Conservation (phyloP, 2,113 vertebrate genomes). For the Notechis scutatus region DNA sequence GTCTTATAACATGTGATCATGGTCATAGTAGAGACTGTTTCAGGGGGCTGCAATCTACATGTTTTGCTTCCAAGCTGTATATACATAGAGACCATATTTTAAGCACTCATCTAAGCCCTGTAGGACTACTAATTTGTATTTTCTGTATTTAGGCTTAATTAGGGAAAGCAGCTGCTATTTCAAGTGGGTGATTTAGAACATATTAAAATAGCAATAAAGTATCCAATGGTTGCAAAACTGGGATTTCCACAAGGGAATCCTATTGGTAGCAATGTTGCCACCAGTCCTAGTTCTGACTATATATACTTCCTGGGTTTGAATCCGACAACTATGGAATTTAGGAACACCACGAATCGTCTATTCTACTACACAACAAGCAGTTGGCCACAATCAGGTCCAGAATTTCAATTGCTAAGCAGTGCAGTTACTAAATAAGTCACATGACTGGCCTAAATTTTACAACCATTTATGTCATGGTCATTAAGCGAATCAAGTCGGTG, state of each 20-base stretch:
- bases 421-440: not conserved
- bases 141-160: constrained; percentile 32
- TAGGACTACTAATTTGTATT: constrained; percentile 32
- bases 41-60: constrained; percentile 55
- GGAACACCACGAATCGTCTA: not conserved
- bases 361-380: not conserved
- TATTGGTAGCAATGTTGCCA: not conserved
- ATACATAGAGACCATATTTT: not conserved
- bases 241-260: not conserved
- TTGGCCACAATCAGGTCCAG: not conserved
- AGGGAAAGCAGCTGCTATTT: constrained; percentile 7
- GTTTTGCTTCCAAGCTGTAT: constrained; percentile 54
- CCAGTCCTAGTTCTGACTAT: not conserved
- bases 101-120: not conserved
- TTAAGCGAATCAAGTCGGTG: not conserved
- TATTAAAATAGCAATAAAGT: not conserved
- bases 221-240: not conserved
- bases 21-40: constrained; percentile 44
- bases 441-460: not conserved
- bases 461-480: not conserved
- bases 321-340: not conserved
- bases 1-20: constrained; percentile 54
- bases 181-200: not conserved
- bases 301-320: not conserved
- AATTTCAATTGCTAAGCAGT: not conserved